These are phyloP conservation scores for Stichodactyla mertensii DNA, from an alignment of 64 coral and sea anemone species.

Conservation along the genomic window DNA sequence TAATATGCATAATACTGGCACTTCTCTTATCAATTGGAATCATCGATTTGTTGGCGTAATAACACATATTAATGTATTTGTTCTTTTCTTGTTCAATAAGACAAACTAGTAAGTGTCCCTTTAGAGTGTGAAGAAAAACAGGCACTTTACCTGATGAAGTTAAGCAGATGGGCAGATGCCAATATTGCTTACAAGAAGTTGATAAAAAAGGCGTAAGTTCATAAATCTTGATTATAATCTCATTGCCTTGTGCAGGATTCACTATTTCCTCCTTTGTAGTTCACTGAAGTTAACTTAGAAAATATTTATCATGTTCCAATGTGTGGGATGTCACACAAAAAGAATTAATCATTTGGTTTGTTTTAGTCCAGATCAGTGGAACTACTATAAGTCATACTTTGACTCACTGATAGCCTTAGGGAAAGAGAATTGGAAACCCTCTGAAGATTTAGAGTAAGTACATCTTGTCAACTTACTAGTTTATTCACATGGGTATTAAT, in stretches of 20 bases:
- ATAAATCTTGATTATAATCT: neutral
- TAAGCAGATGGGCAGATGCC: constrained; percentile 68
- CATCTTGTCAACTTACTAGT: neutral
- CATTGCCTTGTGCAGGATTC: too few species aligned
- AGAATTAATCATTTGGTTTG: neutral
- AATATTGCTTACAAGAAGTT: constrained; percentile 61
- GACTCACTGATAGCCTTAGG: constrained; percentile 57
- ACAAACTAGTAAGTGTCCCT: constrained; percentile 67
- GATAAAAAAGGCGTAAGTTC: constrained; percentile 23
- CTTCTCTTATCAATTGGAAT: too few species aligned
- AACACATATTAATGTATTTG: neutral
- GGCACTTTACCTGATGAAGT: constrained; percentile 59
- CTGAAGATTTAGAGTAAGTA: constrained; percentile 52
- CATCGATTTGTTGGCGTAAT: too few species aligned
- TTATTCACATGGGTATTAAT: neutral
- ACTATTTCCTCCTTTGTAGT: neutral
- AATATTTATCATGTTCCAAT: neutral
- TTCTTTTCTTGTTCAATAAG: constrained; percentile 25
- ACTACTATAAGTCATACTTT: constrained; percentile 76
- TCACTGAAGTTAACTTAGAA: neutral
- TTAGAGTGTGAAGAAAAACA: constrained; percentile 71
- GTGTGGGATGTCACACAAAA: neutral
- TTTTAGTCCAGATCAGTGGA: constrained; percentile 93
- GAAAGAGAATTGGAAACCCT: constrained; percentile 56
- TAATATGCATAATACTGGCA: too few species aligned